Percentiles rank a stretch among this genome's conserved stretches.
phyloP scores from a whole-genome alignment of 2,113 vertebrate genomes.

The Eonycteris spelaea region DNA sequence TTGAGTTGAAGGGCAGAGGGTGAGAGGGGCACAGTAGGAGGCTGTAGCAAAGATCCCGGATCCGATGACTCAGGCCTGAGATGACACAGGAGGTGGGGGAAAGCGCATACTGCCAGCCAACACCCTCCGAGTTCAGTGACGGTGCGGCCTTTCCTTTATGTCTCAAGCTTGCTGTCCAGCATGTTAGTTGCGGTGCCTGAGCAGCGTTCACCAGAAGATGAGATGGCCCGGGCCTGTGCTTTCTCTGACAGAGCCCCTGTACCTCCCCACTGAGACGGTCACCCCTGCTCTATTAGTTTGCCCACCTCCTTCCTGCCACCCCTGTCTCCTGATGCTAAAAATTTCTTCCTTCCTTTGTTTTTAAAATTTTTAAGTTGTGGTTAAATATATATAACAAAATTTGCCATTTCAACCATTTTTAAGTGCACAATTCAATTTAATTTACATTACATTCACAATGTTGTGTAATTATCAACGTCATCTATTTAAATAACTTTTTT shows the following conservation, averaged over 20 bases:
- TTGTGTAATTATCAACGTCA: not conserved
- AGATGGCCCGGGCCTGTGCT: not conserved
- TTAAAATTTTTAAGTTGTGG: not conserved
- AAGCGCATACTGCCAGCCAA: not conserved
- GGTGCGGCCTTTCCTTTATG: not conserved
- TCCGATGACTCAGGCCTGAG: not conserved
- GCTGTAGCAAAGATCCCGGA: rapidly evolving
- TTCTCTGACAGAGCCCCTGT: too few species aligned
- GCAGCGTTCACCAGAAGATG: rapidly evolving
- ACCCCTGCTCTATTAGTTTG: too few species aligned
- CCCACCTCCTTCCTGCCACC: not conserved
- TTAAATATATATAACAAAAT: not conserved
- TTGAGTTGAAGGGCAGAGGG: not conserved
- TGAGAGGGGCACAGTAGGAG: not conserved
- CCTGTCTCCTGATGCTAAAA: not conserved
- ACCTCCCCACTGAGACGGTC: not conserved
- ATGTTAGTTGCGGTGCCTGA: not conserved
- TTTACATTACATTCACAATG: not conserved
- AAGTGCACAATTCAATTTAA: not conserved
- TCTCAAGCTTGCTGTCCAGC: not conserved
- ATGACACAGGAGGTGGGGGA: rapidly evolving
- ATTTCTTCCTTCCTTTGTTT: not conserved
- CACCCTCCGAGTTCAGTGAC: not conserved
- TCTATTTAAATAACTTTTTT: not conserved
- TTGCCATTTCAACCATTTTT: not conserved